phyloP scores from a whole-genome alignment of 2,797 vertebrate genomes.

The Furcifer pardalis region DNA sequence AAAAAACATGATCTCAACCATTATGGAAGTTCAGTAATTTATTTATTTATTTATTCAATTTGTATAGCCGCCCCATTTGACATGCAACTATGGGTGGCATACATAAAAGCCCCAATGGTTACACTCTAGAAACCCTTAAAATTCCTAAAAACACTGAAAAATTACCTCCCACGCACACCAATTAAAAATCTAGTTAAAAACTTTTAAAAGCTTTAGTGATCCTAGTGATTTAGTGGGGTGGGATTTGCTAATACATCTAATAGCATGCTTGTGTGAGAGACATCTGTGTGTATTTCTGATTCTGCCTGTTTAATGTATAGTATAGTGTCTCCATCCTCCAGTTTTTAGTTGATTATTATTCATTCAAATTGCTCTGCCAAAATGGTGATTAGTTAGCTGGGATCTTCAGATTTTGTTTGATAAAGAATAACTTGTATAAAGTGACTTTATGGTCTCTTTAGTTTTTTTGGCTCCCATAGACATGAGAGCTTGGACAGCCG shows the following conservation, averaged over 20 bases:
- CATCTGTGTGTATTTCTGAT: background rate
- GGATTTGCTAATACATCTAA: no score
- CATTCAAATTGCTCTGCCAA: background rate
- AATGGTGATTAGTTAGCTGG: constrained; percentile 17
- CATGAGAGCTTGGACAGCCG: constrained; percentile 28
- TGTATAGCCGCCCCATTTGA: no score
- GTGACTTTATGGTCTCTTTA: constrained; percentile 13
- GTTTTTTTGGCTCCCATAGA: constrained; percentile 24
- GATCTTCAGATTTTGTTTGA: constrained; percentile 6
- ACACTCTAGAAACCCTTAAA: no score
- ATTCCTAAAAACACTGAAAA: no score
- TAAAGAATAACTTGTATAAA: constrained; percentile 18
- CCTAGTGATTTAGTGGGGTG: no score
- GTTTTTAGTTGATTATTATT: background rate
- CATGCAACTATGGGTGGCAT: no score
- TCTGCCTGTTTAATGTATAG: background rate
- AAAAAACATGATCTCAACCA: background rate
- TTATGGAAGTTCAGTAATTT: background rate
- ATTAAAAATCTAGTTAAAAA: no score
- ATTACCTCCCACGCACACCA: no score
- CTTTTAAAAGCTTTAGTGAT: no score
- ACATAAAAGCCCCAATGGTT: no score
- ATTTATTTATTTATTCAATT: no score
- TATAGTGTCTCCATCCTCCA: background rate
- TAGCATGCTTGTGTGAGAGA: background rate